Evolutionary conservation across 1,140 invertebrate genomes (phyloP), one percentile per base, ranked within the genome.

Genomic region (Aethina tumida): DNA sequence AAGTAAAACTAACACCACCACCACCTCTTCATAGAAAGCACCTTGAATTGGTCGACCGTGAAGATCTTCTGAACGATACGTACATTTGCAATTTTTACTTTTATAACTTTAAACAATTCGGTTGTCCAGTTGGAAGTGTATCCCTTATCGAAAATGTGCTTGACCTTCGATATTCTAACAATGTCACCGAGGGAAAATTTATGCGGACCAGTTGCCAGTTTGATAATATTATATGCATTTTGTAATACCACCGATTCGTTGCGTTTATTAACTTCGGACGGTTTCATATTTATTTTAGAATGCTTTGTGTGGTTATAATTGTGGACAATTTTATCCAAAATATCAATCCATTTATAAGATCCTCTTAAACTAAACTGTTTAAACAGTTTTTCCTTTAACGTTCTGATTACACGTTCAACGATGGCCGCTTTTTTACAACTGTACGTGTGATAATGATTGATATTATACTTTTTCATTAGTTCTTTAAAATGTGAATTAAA

Each of bases 371-470:
- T 63, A 43, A 70, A 68, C 47, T 64, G 35, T 46, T 54, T 57
- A 45, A 50, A 70, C 45, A 69, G 56, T 49, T 56, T 61, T 12
- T 36, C 45, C 58, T 67, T 69, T 28, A 71, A 38, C 13, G 62
- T 69, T 43, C 61, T 42, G 50, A 66, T 65, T 33, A 67, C 64
- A 35, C 67, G 29, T 53, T 69, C 67, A 26, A 60, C 56, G 34
- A 68, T 55, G 10, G 57, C 53, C 10, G 63, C 64, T 56, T 71
- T 73, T 22, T 58, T 55, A 22, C 47, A 47, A 35, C 49, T 58
- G 52, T 55, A 63, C 13, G 63, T 65, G 9, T 53, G 62, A 47
- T 65, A 68, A 41, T 65, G 50, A 44, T 66, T 58, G 22, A 69
- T 61, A 8, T 49, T 44, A 43, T 57, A 49, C 40, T 55, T 45